Evolutionary conservation across 2,797 vertebrate genomes (phyloP), one percentile per base, ranked within the genome.

Genomic region (Oophaga sylvatica): DNA sequence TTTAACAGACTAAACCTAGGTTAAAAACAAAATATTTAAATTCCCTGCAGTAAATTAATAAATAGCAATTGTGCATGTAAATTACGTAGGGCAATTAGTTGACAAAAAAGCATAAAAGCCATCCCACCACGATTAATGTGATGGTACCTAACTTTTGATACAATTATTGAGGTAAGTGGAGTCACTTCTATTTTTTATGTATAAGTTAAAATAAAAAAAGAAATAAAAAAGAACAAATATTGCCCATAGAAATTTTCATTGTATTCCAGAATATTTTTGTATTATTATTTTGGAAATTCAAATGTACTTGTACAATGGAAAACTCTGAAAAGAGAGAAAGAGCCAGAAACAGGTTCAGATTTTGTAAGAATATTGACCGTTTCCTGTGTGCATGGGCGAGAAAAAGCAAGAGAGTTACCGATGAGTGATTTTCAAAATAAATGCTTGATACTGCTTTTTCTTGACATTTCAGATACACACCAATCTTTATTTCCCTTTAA

Each of bases 401-500:
- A 77, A 56, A 16, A 56, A 13, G 17, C 10, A 20, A 80, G 79
- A 41, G 79, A 63, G 79, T 80, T 67, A 79, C 17, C 31, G 26
- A 79, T 79, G 26, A n/a, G 76, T 79, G 53, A 78, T 85, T 85
- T 71, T 59, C 20, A 70, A 78, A 86, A 62, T 80, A 86, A 45
- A 41, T 41, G 22, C 79, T 48, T 75, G 80, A 48, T 82, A 59
- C 19, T 62, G 73, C 62, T 70, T 76, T 73, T 75, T 60, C 78
- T 63, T 81, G 78, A 79, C 77, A 59, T 86, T 45, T 71, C 77
- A 71, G 17, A 78, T 81, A 76, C 59, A 75, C 70, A 63, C 11
- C 35, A 68, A 81, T 81, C 68, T 81, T 76, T 77, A 81, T 80
- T 87, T 65, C 35, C 53, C 26, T 81, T 82, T 87, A 87, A 65